Percentiles rank a stretch among this genome's conserved stretches.
These are phyloP conservation scores for Prosopocoilus inquinatus DNA, from an alignment of 2,888 invertebrate genomes.

Conservation along the genomic window DNA sequence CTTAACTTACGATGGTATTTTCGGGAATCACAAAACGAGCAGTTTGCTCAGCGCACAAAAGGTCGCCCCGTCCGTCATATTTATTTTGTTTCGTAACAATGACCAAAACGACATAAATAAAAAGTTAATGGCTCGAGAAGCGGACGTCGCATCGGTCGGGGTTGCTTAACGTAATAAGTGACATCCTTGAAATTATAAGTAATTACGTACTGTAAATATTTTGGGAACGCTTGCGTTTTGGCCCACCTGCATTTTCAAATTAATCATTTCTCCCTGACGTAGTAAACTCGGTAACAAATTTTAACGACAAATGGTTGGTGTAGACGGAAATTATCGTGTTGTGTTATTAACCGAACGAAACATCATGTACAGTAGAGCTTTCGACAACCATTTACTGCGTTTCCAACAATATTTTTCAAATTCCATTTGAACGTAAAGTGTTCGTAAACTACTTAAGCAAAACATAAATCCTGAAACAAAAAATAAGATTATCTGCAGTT, in stretches of 20 bases:
- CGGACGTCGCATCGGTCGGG: background rate
- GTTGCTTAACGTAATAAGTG: background rate
- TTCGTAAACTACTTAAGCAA: too few relatives aligned
- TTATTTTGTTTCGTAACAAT: background rate
- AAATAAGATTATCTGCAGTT: too few relatives aligned
- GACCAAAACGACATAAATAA: background rate
- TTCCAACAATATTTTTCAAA: too few relatives aligned
- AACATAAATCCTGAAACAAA: too few relatives aligned
- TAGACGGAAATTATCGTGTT: background rate
- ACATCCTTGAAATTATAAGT: conserved; percentile 3
- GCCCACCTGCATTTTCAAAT: conserved; percentile 11
- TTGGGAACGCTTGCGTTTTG: conserved; percentile 6
- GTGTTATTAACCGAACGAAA: too few relatives aligned
- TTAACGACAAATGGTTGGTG: background rate
- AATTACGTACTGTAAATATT: conserved; percentile 1
- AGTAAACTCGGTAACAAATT: background rate
- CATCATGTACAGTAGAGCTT: too few relatives aligned
- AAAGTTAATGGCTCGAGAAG: background rate
- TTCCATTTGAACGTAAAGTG: too few relatives aligned
- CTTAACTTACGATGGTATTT: conserved; percentile 8
- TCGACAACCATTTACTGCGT: too few relatives aligned
- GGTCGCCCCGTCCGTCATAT: background rate
- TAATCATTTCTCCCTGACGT: conserved; percentile 8
- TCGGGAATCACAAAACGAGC: background rate
- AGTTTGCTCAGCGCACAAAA: background rate